Conservation (phyloP, 1,140 invertebrate species). For the Lamellibrachia luymesi region DNA sequence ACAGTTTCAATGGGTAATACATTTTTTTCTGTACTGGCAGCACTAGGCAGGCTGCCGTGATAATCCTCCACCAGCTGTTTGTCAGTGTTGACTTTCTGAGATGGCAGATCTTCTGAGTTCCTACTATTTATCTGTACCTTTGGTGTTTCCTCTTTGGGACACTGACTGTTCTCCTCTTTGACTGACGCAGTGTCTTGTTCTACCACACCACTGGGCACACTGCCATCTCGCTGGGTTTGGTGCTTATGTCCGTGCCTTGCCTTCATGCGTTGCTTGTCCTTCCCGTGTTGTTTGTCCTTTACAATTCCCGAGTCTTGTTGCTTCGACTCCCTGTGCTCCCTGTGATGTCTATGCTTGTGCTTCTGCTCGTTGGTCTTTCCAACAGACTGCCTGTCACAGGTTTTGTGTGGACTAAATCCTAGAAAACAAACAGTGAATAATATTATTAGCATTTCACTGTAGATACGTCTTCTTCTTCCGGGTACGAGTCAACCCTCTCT, state of each 20-base stretch:
- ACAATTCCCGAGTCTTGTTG: background rate
- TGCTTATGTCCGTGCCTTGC: background rate
- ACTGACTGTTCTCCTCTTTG: background rate
- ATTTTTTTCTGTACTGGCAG: background rate
- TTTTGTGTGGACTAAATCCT: background rate
- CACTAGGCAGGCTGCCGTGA: background rate
- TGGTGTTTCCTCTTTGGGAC: background rate
- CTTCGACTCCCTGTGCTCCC: background rate
- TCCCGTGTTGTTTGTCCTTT: background rate
- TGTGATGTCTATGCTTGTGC: background rate
- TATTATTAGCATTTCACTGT: background rate
- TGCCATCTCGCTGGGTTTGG: background rate
- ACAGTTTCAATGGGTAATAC: too few relatives aligned
- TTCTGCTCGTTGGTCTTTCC: background rate
- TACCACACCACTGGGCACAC: background rate
- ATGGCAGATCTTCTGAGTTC: background rate
- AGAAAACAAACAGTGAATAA: background rate
- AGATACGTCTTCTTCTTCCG: background rate
- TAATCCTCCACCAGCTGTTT: background rate
- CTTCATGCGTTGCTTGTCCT: background rate
- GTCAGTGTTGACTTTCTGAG: background rate
- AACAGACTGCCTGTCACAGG: background rate
- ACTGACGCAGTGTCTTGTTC: background rate
- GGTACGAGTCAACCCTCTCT: too few relatives aligned
- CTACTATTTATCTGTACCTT: background rate